Percentiles rank a stretch among this genome's conserved stretches.
These are phyloP conservation scores for Campoletis sonorensis DNA, from an alignment of 1,140 invertebrate species.

Conservation along the genomic window DNA sequence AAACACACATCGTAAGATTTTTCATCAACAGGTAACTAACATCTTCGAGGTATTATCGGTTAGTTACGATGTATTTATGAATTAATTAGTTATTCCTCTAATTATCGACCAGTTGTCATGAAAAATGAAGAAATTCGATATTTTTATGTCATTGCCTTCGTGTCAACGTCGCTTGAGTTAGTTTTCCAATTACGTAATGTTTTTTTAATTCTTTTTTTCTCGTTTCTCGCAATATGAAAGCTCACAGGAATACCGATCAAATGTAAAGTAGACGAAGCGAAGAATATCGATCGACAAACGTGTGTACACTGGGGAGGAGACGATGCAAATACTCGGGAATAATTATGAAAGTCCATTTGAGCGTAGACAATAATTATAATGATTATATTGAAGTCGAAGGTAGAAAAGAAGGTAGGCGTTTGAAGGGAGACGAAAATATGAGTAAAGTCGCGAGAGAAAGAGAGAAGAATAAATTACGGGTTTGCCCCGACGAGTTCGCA, in stretches of 20 bases:
- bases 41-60: slow-evolving; percentile 11
- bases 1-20: background rate
- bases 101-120: too few species aligned
- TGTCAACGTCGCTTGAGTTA: too few species aligned
- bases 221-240: too few species aligned
- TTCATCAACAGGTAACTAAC: background rate
- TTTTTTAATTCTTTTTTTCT: too few species aligned
- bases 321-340: slow-evolving; percentile 57
- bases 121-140: too few species aligned
- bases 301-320: background rate
- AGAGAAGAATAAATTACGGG: slow-evolving; percentile 72
- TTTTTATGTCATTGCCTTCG: too few species aligned
- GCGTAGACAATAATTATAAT: slow-evolving; percentile 76
- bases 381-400: slow-evolving; percentile 70
- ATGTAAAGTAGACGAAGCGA: too few species aligned
- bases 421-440: slow-evolving; percentile 2
- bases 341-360: slow-evolving; percentile 73
- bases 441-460: slow-evolving; percentile 20
- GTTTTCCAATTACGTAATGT: too few species aligned
- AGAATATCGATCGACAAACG: background rate
- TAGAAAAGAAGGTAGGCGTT: slow-evolving; percentile 69
- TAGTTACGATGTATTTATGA: background rate
- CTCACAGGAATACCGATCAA: too few species aligned
- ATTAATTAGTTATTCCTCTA: background rate
- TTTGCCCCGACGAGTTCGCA: slow-evolving; percentile 61